phyloP scores from a whole-genome alignment of 2,888 invertebrate species.

The Asteroscopus sphinx region DNA sequence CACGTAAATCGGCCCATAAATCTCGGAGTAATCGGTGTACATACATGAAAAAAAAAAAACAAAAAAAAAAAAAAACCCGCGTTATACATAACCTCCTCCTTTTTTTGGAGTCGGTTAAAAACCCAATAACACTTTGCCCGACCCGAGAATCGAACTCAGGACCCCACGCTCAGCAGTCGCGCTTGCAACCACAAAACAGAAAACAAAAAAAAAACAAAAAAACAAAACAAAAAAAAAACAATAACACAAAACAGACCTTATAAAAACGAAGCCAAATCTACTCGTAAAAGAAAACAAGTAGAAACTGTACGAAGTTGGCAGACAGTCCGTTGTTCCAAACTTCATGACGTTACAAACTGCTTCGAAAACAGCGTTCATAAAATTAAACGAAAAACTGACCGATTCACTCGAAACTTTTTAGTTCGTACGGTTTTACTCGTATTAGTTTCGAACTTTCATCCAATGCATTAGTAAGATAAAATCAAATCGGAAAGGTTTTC shows the following conservation, averaged over 20 bases:
- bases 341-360: conserved; percentile 67
- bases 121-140: too few relatives aligned
- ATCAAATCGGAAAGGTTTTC: conserved; percentile 5
- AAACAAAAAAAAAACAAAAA: background rate
- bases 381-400: conserved; percentile 57
- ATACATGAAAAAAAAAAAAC: too few relatives aligned
- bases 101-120: too few relatives aligned
- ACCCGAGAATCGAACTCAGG: too few relatives aligned
- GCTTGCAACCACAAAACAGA: too few relatives aligned
- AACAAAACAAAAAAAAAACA: background rate
- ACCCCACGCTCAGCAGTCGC: too few relatives aligned
- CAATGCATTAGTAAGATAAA: conserved; percentile 8
- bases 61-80: too few relatives aligned
- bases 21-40: too few relatives aligned
- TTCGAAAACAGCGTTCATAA: conserved; percentile 57
- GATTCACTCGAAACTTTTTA: conserved; percentile 20
- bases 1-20: background rate
- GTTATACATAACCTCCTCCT: too few relatives aligned
- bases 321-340: conserved; percentile 65
- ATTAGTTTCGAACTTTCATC: conserved; percentile 9
- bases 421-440: background rate
- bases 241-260: background rate
- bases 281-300: conserved; percentile 23
- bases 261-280: conserved; percentile 9
- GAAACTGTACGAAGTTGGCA: conserved; percentile 56